A percentile compares a stretch with the other conserved stretches of the same genome.
Evolutionary conservation across 1,140 invertebrate species (phyloP).

Genomic region (Dolichoris vasculosae): DNA sequence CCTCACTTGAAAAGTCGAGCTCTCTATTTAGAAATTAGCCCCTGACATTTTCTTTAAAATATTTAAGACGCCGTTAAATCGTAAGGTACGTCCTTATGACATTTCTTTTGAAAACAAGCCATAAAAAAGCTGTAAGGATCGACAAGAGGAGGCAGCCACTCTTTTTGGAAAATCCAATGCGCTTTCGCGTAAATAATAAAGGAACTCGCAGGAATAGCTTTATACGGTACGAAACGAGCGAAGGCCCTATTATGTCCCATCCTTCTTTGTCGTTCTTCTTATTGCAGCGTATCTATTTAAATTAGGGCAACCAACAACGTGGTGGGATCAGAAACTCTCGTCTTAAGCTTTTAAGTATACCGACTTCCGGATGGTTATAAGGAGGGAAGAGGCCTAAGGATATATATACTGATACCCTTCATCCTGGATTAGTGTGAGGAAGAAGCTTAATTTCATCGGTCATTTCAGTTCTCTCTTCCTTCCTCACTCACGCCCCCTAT

Average conservation of each 20-base stretch:
- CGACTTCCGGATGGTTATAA: slow-evolving; percentile 38
- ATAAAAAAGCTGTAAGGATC: neutral
- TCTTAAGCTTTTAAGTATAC: slow-evolving; percentile 50
- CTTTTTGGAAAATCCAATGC: neutral
- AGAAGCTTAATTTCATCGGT: slow-evolving; percentile 45
- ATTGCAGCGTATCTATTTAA: slow-evolving; percentile 45
- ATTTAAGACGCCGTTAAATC: slow-evolving; percentile 25
- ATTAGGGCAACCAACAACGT: slow-evolving; percentile 10
- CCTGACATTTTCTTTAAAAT: neutral
- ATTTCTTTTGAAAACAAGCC: slow-evolving; percentile 5
- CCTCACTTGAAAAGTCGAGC: neutral
- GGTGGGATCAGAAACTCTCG: slow-evolving; percentile 37
- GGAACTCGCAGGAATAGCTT: neutral
- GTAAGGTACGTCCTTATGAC: neutral
- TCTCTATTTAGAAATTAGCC: slow-evolving; percentile 11
- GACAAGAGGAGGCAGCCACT: neutral
- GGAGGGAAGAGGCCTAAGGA: neutral
- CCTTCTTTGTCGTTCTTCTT: neutral
- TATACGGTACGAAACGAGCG: neutral
- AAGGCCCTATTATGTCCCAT: neutral
- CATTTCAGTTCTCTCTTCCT: neutral
- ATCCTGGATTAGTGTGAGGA: slow-evolving; percentile 35
- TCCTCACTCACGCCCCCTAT: neutral
- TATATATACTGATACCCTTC: slow-evolving; percentile 36
- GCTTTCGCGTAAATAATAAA: slow-evolving; percentile 31